Conservation (phyloP, 2,888 invertebrate species). For the Stenodema calcarata region DNA sequence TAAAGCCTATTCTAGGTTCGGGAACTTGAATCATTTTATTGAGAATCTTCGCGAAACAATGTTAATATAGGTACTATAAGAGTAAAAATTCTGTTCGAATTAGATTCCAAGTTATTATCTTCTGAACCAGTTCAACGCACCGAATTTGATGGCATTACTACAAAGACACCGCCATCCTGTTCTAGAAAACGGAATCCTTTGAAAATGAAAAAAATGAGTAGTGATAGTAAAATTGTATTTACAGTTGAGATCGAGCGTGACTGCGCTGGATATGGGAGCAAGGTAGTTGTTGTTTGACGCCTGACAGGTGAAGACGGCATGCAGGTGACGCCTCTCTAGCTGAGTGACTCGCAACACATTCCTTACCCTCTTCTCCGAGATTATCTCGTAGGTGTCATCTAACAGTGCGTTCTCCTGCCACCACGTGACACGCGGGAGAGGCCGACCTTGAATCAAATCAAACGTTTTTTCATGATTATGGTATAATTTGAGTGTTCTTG, state of each 20-base stretch:
- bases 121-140: no score
- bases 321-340: conserved; percentile 73
- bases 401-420: conserved; percentile 77
- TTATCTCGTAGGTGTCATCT: conserved; percentile 73
- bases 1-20: no score
- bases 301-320: conserved; percentile 74
- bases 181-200: not conserved
- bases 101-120: no score
- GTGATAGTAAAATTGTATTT: conserved; percentile 62
- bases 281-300: conserved; percentile 77
- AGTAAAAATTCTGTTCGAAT: no score
- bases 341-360: conserved; percentile 75
- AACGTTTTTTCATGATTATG: no score
- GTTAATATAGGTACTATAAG: no score
- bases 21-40: no score
- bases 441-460: conserved; percentile 69
- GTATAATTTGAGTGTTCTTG: no score
- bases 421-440: conserved; percentile 77
- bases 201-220: not conserved
- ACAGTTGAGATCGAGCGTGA: conserved; percentile 77
- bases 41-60: no score
- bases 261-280: conserved; percentile 71
- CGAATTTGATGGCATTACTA: no score
- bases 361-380: conserved; percentile 71
- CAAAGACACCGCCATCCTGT: no score